Percentiles rank a stretch among this genome's conserved stretches.
Evolutionary conservation across 2,888 invertebrate genomes (phyloP).

Genomic region (Lithophane socia): DNA sequence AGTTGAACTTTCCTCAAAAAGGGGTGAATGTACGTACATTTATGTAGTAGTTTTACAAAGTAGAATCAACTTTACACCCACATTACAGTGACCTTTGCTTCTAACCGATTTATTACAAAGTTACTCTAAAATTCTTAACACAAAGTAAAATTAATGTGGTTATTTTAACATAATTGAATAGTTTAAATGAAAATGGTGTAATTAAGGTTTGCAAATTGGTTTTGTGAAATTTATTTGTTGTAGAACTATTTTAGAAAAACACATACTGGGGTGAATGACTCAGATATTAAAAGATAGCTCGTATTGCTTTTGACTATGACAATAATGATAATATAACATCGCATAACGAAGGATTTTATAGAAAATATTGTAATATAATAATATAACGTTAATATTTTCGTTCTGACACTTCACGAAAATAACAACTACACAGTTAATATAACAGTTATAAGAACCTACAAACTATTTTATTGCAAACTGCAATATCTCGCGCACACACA

Average conservation of each 20-base stretch:
- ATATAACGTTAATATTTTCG: not conserved
- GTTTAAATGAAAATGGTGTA: slow-evolving; percentile 24
- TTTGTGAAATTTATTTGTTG: not conserved
- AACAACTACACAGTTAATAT: not conserved
- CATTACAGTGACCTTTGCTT: slow-evolving; percentile 25
- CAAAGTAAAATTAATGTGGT: slow-evolving; percentile 32
- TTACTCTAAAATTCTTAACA: slow-evolving; percentile 11
- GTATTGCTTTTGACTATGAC: not conserved
- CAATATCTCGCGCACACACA: not conserved
- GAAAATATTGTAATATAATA: not conserved
- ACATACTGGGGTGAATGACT: not conserved
- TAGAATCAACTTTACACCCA: slow-evolving; percentile 37
- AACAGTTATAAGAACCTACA: not conserved
- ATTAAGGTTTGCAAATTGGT: slow-evolving; percentile 19
- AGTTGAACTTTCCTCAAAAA: slow-evolving; percentile 43
- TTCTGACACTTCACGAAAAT: not conserved
- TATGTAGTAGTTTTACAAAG: slow-evolving; percentile 35
- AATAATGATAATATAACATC: not conserved
- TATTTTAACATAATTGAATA: slow-evolving; percentile 35
- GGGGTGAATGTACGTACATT: slow-evolving; percentile 54
- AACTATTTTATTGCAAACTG: not conserved
- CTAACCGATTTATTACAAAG: slow-evolving; percentile 28
- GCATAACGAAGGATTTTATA: not conserved
- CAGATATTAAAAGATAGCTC: not conserved
- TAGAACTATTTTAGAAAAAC: not conserved